Evolutionary conservation across 2,888 invertebrate species (phyloP).

Genomic region (Rhagium mordax): DNA sequence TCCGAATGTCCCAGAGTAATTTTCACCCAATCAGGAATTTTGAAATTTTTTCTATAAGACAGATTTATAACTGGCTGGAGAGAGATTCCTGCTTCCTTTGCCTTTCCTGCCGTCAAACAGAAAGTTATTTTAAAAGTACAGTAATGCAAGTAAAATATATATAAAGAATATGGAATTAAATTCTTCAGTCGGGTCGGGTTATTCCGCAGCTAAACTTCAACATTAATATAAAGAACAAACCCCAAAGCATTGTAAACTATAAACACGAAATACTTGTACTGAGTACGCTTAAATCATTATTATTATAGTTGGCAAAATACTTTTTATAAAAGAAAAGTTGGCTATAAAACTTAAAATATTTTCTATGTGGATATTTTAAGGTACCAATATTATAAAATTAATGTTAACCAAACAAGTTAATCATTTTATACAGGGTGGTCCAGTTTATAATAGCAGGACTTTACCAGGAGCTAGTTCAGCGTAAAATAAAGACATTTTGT

Average conservation of each 20-base stretch:
- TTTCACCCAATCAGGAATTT: slow-evolving; percentile 68
- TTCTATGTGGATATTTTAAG: too few relatives aligned
- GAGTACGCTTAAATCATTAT: not conserved
- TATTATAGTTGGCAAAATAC: not conserved
- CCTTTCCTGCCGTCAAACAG: slow-evolving; percentile 47
- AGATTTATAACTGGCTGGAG: slow-evolving; percentile 53
- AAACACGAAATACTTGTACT: not conserved
- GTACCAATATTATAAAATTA: too few relatives aligned
- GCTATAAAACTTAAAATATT: not conserved
- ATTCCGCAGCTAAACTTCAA: too few relatives aligned
- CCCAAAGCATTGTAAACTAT: not conserved
- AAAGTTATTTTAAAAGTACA: not conserved
- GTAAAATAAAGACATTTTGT: too few relatives aligned
- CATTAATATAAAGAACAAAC: not conserved
- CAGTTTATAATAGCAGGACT: too few relatives aligned
- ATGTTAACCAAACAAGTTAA: too few relatives aligned
- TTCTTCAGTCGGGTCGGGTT: not conserved
- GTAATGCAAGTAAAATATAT: not conserved
- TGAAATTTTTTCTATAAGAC: slow-evolving; percentile 59
- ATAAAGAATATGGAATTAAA: not conserved
- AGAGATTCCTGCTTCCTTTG: slow-evolving; percentile 56
- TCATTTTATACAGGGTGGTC: too few relatives aligned
- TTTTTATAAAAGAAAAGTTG: not conserved
- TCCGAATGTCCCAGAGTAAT: slow-evolving; percentile 69
- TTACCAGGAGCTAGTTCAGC: too few relatives aligned